Evolutionary conservation across 2,113 vertebrate species (phyloP), one percentile per base, ranked within the genome.

Genomic region (Pleuronectes platessa): DNA sequence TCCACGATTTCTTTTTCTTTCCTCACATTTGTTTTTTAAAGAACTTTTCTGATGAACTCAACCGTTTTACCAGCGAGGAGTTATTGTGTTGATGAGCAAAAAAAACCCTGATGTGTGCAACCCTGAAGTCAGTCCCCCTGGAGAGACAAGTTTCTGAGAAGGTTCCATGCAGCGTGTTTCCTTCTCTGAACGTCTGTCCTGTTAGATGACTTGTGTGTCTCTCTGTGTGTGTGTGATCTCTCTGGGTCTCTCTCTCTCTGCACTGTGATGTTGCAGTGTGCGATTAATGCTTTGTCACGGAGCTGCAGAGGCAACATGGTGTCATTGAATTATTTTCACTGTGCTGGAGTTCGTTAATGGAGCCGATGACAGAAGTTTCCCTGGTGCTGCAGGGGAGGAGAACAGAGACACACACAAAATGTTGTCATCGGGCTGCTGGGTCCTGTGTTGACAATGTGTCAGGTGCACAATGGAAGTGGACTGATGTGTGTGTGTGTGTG

Each of bases 231-330:
- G 2, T 55, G 21, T 13, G 8, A 2, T 26, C 27, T 54, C 15
- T 61, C 68, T 1, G 14, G 26, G 26, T 27, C 26, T 31, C 31
- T 35, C 53, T 71, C 31, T 3, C 1, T 10, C 54, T 31, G 23
- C 20, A 21, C 20, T 35, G 40, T 31, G 69, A 12, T 37, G 35
- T 68, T 70, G 42, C 65, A 53, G 3, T 6, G 2, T 37, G 15
- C 61, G 69, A 80, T 65, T 53, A 64, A 78, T 80, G 49, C 5
- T 24, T 10, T 35, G 58, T 11, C 31, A 20, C 10, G 9, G 58
- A 31, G 55, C 55, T 26, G 14, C 55, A 51, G 47, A 8, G 14
- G 13, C 24, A 18, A 27, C 56, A 56, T 12, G 12, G 23, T 59
- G 21, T 58, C 23, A 2, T 12, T 17, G 24, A 59, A 23, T 59